Base-by-base conservation (phyloP, 1,140 invertebrate species). In the Eumeta japonica region DNA sequence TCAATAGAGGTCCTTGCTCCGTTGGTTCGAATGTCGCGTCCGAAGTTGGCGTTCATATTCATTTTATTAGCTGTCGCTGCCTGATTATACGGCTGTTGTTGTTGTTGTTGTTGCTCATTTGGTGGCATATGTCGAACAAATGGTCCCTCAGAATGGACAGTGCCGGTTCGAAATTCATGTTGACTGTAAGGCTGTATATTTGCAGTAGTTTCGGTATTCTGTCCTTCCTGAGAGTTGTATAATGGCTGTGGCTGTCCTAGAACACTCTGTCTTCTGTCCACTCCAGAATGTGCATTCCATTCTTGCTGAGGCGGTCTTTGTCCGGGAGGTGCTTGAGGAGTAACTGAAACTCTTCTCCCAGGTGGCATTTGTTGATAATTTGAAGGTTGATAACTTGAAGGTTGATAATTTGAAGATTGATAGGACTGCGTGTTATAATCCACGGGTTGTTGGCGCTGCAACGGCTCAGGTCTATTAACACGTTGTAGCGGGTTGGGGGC, bases 1-100 rank as follows among this genome's bases (percentile, higher is more conserved):
- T 85, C 83, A 46, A 84, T 85, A 18, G 82, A 83, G 2, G 81
- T 81, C 32, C 80, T 57, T 3, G 79, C 72, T 2, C 66, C 68
- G 18, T 67, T 57, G 30, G 67, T 62, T 43, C 73, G 75, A 12
- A 72, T 18, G 12, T 59, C 57, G 10, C 62, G 48, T 20, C 57
- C 52, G 14, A 63, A 63, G 30, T 71, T 71, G n/a, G n/a, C n/a
- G n/a, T n/a, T n/a, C n/a, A n/a, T n/a, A n/a, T n/a, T n/a, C n/a
- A n/a, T n/a, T n/a, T n/a, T n/a, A n/a, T 66, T 58, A n/a, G 42
- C 16, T 12, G 48, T 35, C 11, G 41, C 31, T 10, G 37, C 28
- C 12, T 48, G 56, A 36, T 50, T 32, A 40, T 55, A 55, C 5
- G 29, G 27, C 18, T 47, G 24, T 39, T 52, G 46, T 28, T 54